A percentile compares a stretch with the other conserved stretches of the same genome.
phyloP scores from a whole-genome alignment of 2,888 invertebrate genomes.

The Loripinus fragilis region DNA sequence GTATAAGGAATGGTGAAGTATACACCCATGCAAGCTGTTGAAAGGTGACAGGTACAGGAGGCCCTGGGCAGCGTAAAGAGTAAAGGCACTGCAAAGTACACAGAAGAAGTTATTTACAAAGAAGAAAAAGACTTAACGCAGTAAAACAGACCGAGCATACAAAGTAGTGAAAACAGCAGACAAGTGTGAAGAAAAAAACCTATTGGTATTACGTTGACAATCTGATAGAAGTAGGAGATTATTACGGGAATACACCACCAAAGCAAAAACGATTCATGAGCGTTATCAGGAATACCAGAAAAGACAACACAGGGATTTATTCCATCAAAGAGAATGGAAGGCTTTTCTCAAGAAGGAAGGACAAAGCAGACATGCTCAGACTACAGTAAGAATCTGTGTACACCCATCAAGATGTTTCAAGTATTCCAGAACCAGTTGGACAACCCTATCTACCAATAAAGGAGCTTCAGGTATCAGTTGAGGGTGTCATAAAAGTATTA shows the following conservation, averaged over 20 bases:
- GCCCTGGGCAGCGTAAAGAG: not conserved
- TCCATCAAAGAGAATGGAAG: conserved; percentile 4
- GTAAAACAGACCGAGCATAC: conserved; percentile 8
- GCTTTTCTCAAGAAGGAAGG: not conserved
- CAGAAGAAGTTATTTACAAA: conserved; percentile 2
- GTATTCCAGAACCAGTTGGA: not conserved
- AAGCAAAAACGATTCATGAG: not conserved
- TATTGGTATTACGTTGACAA: conserved; percentile 30
- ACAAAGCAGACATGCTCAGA: conserved; percentile 1
- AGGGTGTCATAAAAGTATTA: not conserved
- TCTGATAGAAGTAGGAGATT: too few relatives aligned
- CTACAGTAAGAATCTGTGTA: not conserved
- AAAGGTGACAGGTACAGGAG: not conserved
- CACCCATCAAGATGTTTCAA: too few relatives aligned
- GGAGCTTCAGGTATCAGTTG: too few relatives aligned
- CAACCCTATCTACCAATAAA: not conserved
- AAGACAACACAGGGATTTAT: not conserved
- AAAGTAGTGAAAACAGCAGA: conserved; percentile 5
- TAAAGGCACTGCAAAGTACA: too few relatives aligned
- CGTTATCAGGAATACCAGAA: not conserved
- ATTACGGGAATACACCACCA: conserved; percentile 9
- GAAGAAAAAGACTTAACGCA: conserved; percentile 5
- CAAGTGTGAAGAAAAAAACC: not conserved
- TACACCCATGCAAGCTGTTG: conserved; percentile 1
- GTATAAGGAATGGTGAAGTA: not conserved